Evolutionary conservation across 2,797 vertebrate genomes (phyloP).

Genomic region (Dicrostonyx torquatus): DNA sequence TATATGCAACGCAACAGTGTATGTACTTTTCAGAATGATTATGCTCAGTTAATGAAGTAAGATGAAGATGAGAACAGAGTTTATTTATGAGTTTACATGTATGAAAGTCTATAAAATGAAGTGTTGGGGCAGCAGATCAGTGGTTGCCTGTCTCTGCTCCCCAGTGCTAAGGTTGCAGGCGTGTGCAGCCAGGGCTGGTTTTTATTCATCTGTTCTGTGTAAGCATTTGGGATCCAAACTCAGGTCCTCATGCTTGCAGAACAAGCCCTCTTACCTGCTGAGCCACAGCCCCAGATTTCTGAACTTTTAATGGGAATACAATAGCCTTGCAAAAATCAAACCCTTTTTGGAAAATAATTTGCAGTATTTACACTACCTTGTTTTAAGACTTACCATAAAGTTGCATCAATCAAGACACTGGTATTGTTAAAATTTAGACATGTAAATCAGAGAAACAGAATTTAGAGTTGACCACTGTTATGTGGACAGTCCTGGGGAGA

Average conservation of each 20-base stretch:
- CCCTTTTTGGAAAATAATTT: constrained; percentile 7
- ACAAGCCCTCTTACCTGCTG: neutral
- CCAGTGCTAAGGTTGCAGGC: neutral
- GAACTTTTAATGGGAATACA: neutral
- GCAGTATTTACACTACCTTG: neutral
- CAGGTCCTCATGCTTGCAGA: neutral
- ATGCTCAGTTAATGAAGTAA: neutral
- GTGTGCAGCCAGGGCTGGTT: neutral
- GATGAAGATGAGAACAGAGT: neutral
- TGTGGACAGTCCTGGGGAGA: neutral
- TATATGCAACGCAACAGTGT: accelerated
- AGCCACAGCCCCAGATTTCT: neutral
- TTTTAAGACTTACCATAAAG: neutral
- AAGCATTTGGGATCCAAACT: neutral
- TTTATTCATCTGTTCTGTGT: neutral
- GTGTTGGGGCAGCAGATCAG: neutral
- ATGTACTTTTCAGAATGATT: neutral
- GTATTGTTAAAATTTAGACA: neutral
- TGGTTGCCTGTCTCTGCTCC: neutral
- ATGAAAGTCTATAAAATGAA: neutral
- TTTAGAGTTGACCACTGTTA: neutral
- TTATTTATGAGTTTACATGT: neutral
- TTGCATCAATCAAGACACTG: neutral
- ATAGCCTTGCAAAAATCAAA: neutral
- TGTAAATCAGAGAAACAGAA: neutral